Evolutionary conservation across 2,113 vertebrate species (phyloP).

Genomic region (Lepisosteus oculatus): DNA sequence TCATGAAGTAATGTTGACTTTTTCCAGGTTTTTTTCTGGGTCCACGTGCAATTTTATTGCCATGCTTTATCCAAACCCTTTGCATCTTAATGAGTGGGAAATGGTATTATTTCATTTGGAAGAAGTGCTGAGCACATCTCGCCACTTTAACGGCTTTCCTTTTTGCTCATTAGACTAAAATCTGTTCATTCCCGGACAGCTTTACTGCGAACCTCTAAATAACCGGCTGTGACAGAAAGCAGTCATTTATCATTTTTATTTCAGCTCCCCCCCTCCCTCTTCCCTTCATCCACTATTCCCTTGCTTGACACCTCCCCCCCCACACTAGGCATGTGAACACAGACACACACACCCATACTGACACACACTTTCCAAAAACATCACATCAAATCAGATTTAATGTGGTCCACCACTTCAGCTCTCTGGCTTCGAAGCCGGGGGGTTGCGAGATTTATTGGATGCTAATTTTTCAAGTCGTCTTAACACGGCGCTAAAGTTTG

Average conservation of each 20-base stretch:
- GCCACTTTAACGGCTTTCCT: slow-evolving; percentile 69
- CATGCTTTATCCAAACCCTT: slow-evolving; percentile 66
- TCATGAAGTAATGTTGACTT: slow-evolving; percentile 47
- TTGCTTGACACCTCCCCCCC: slow-evolving; percentile 36
- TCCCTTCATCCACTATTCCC: slow-evolving; percentile 27
- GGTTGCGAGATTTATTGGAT: slow-evolving; percentile 69
- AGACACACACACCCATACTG: background rate
- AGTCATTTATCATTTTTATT: slow-evolving; percentile 65
- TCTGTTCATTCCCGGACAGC: slow-evolving; percentile 61
- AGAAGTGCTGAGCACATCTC: slow-evolving; percentile 73
- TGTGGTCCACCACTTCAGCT: slow-evolving; percentile 63
- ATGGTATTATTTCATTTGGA: slow-evolving; percentile 74
- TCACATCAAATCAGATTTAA: slow-evolving; percentile 69
- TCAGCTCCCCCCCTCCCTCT: slow-evolving; percentile 34
- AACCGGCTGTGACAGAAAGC: slow-evolving; percentile 57
- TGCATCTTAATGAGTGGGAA: slow-evolving; percentile 71
- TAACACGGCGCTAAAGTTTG: slow-evolving; percentile 64
- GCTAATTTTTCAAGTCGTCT: slow-evolving; percentile 73
- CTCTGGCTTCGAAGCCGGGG: slow-evolving; percentile 49
- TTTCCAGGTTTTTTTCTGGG: slow-evolving; percentile 29
- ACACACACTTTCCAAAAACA: slow-evolving; percentile 39
- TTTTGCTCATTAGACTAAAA: slow-evolving; percentile 67
- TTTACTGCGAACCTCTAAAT: slow-evolving; percentile 63
- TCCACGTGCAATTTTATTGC: slow-evolving; percentile 61
- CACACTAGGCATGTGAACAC: slow-evolving; percentile 14